phyloP scores from a whole-genome alignment of 1,140 invertebrate genomes.

The Drosophila mauritiana region DNA sequence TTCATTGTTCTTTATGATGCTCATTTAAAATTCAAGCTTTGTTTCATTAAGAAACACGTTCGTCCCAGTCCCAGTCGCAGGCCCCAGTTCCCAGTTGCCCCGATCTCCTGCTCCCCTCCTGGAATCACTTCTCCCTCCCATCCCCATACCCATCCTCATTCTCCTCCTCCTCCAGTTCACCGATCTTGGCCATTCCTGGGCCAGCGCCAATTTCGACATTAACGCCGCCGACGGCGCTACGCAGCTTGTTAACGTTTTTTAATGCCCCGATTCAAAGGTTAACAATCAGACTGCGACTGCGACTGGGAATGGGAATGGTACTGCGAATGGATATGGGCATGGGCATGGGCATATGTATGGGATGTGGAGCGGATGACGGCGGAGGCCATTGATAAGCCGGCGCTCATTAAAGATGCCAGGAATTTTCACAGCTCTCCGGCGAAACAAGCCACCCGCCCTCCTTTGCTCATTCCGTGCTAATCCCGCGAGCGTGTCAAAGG shows the following conservation, averaged over 20 bases:
- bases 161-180: not conserved
- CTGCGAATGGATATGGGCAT: not conserved
- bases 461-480: not conserved
- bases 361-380: not conserved
- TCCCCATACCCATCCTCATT: too few species aligned
- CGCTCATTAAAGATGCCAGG: conserved; percentile 42
- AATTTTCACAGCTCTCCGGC: conserved; percentile 18
- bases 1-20: conserved; percentile 82
- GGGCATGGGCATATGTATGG: not conserved
- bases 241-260: conserved; percentile 81
- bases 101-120: too few species aligned
- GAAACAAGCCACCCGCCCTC: not conserved
- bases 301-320: conserved; percentile 4
- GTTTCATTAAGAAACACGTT: conserved; percentile 83
- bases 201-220: conserved; percentile 78
- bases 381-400: conserved; percentile 42
- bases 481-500: conserved; percentile 24
- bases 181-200: conserved; percentile 27
- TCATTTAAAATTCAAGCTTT: conserved; percentile 83
- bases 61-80: conserved; percentile 25
- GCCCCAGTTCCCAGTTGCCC: not conserved
- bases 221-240: conserved; percentile 80
- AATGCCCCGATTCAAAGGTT: conserved; percentile 60
- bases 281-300: conserved; percentile 36
- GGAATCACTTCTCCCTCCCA: too few species aligned